Evolutionary conservation across 2,888 invertebrate genomes (phyloP).

Genomic region (Thecophora atra): DNA sequence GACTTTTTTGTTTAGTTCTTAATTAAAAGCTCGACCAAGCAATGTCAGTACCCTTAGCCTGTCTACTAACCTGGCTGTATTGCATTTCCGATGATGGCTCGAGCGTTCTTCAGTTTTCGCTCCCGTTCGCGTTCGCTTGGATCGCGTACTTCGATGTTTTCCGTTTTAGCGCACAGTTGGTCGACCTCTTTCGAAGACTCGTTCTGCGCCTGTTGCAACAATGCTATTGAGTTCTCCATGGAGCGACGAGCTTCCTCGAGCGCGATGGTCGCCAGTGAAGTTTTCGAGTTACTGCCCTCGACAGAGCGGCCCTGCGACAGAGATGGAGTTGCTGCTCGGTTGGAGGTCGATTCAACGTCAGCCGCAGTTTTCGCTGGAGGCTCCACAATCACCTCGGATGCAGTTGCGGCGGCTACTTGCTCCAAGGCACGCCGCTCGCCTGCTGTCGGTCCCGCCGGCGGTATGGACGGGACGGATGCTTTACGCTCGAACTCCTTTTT

Average conservation of each 20-base stretch:
- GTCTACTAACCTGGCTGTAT: slow-evolving; percentile 67
- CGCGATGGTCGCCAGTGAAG: slow-evolving; percentile 67
- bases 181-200: slow-evolving; percentile 65
- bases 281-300: slow-evolving; percentile 70
- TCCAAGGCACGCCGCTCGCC: slow-evolving; percentile 59
- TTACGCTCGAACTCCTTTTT: slow-evolving; percentile 87
- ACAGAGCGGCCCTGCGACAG: slow-evolving; percentile 40
- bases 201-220: slow-evolving; percentile 68
- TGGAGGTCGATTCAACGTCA: not conserved
- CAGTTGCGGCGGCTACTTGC: slow-evolving; percentile 56
- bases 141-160: slow-evolving; percentile 60
- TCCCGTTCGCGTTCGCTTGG: slow-evolving; percentile 65
- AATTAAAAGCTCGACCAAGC: too few relatives aligned
- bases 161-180: slow-evolving; percentile 64
- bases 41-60: too few relatives aligned
- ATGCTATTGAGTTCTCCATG: slow-evolving; percentile 74
- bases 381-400: slow-evolving; percentile 43
- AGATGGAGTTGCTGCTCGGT: slow-evolving; percentile 9
- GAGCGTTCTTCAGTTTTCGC: slow-evolving; percentile 73
- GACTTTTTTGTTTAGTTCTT: too few relatives aligned
- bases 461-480: slow-evolving; percentile 71
- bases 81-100: slow-evolving; percentile 78
- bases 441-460: slow-evolving; percentile 61
- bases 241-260: slow-evolving; percentile 70
- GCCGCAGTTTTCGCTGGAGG: slow-evolving; percentile 39